Conservation (phyloP, 35 echinoderm and acorn worm species). For the Acanthaster planci region DNA sequence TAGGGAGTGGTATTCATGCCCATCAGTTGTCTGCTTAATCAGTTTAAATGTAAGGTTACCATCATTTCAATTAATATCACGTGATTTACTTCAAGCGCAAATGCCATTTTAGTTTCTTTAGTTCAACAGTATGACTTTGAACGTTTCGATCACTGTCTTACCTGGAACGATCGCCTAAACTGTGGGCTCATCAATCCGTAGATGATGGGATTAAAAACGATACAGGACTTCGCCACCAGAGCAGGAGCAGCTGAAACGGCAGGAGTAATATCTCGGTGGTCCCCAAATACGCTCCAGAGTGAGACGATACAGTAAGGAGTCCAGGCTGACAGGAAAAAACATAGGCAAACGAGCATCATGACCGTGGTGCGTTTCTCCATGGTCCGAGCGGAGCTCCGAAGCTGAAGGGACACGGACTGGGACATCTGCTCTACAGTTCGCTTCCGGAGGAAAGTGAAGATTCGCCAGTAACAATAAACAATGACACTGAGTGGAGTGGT, state of each 20-base stretch:
- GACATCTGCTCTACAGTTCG: background rate
- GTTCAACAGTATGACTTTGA: too few relatives aligned
- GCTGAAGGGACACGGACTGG: conserved; percentile 9
- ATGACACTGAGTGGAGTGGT: conserved; percentile 41
- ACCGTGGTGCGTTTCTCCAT: conserved; percentile 16
- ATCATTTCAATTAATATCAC: too few relatives aligned
- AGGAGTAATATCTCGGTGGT: conserved; percentile 12
- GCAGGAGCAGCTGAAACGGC: conserved; percentile 24
- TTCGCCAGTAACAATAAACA: conserved; percentile 25
- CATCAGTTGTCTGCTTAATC: too few relatives aligned
- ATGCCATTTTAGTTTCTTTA: too few relatives aligned
- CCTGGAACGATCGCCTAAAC: conserved; percentile 37
- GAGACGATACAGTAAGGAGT: conserved; percentile 56
- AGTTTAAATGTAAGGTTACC: too few relatives aligned
- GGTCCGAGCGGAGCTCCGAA: background rate
- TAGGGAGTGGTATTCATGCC: too few relatives aligned
- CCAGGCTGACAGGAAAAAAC: conserved; percentile 49
- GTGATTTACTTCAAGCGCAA: too few relatives aligned
- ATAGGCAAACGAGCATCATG: conserved; percentile 33
- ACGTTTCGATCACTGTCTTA: background rate
- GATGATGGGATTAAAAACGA: conserved; percentile 49
- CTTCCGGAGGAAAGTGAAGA: background rate
- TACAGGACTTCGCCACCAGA: conserved; percentile 53
- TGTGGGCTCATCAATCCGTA: conserved; percentile 39
- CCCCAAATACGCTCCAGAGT: conserved; percentile 29